Evolutionary conservation across 2,888 invertebrate genomes (phyloP).

Genomic region (Eudemis profundana): DNA sequence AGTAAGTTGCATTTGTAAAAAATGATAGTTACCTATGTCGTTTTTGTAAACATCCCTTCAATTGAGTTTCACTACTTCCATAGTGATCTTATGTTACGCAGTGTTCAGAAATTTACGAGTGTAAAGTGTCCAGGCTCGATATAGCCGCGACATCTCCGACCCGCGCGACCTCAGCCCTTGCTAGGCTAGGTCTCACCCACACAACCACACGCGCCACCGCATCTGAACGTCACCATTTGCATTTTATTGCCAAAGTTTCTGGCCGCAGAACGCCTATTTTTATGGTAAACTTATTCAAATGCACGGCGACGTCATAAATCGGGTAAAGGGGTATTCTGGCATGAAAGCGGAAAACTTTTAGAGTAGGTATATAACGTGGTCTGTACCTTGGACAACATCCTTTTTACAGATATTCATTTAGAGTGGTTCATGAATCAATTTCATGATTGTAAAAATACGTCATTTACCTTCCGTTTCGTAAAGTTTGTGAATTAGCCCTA

Average conservation of each 20-base stretch:
- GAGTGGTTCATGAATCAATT: neutral
- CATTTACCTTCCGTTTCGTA: no score
- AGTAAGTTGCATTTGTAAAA: no score
- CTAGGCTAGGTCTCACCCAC: conserved; percentile 50
- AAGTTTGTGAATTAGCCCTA: neutral
- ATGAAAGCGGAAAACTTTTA: conserved; percentile 60
- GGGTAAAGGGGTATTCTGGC: conserved; percentile 75
- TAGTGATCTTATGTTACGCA: no score
- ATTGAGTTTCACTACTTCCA: no score
- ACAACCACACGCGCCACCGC: conserved; percentile 34
- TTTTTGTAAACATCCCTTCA: no score
- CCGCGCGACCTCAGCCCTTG: conserved; percentile 26
- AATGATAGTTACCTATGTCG: no score
- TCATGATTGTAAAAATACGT: no score
- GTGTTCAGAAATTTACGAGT: conserved; percentile 16
- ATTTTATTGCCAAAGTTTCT: conserved; percentile 83
- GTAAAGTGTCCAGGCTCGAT: conserved; percentile 16
- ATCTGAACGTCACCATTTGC: conserved; percentile 71
- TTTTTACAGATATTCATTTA: conserved; percentile 8
- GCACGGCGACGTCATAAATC: conserved; percentile 80
- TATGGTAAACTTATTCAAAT: conserved; percentile 84
- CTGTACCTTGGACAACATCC: conserved; percentile 23
- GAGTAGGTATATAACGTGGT: conserved; percentile 23
- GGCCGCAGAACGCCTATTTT: conserved; percentile 80
- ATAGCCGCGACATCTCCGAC: conserved; percentile 24